Base-by-base conservation (phyloP, 2,888 invertebrate genomes). In the Lagria hirta region DNA sequence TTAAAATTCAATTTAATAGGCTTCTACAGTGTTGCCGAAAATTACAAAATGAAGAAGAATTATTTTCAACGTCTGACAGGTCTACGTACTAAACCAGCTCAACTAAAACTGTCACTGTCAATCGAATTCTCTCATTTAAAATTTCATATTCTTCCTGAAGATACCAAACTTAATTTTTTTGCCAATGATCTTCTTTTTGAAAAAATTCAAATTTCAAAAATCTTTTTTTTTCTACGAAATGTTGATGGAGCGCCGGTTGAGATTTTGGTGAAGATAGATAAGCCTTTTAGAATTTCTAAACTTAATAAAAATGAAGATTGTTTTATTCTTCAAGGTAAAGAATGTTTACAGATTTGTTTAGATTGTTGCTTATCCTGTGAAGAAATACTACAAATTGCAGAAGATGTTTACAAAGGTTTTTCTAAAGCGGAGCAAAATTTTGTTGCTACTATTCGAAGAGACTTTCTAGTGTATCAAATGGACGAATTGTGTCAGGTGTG, bases 121-220 rank as follows among this genome's bases (percentile, higher is more conserved):
- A 18, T 64, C 12, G 60, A 58, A 36, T 21, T 33, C 11, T 58
- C 61, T 1, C 16, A 38, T 14, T 35, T 62, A 12, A 34, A 51
- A 23, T 27, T 60, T 8, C 51, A 54, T 7, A n/a, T n/a, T n/a
- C n/a, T n/a, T n/a, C n/a, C n/a, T 13, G 57, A 52, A 4, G 52
- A 57, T n/a, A 37, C 51, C 1, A 47, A 24, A 18, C 43, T 58
- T 3, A 17, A 45, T 20, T 18, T 57, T 8, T 57, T 54, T 24
- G 62, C 57, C 5, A 64, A 58, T 26, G 61, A 64, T 10, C 34
- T 63, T 3, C 34, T 55, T 3, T 30, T 58, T 2, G 41, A 49
- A 16, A 30, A 41, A 3, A 29, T 46, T 15, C 43, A 29, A n/a
- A 11, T 22, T 4, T 43, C 46, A 15, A 26, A 36, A 26, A 38